Percentiles rank a stretch among this genome's conserved stretches.
phyloP scores from a whole-genome alignment of 2,888 invertebrate genomes.

The Caenorhabditis panamensis region DNA sequence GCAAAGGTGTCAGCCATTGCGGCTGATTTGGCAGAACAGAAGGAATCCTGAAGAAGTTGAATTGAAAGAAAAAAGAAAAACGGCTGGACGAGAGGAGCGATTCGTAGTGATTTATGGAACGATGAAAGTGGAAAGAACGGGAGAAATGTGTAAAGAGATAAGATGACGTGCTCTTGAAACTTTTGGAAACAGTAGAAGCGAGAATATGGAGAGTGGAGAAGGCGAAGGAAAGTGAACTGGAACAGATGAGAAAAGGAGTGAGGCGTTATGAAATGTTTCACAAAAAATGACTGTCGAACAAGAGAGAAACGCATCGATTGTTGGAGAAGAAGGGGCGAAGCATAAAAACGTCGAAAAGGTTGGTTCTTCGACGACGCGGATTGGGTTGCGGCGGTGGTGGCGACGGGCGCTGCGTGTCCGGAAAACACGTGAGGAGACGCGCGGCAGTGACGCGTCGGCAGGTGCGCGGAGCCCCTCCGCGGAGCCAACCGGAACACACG shows the following conservation, averaged over 20 bases:
- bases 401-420: conserved; percentile 37
- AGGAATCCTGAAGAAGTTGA: conserved; percentile 3
- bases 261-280: conserved; percentile 34
- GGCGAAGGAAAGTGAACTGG: background rate
- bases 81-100: conserved; percentile 9
- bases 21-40: conserved; percentile 14
- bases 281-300: conserved; percentile 27
- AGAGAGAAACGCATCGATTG: conserved; percentile 5
- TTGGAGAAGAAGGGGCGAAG: background rate
- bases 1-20: conserved; percentile 63
- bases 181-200: background rate
- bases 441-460: conserved; percentile 53
- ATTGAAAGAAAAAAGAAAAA: conserved; percentile 9
- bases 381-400: conserved; percentile 18
- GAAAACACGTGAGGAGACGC: conserved; percentile 49
- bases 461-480: conserved; percentile 35
- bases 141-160: conserved; percentile 21
- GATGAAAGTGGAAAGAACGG: conserved; percentile 42
- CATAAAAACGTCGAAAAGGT: conserved; percentile 22
- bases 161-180: conserved; percentile 2
- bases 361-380: conserved; percentile 7
- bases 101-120: conserved; percentile 39
- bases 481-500: conserved; percentile 58
- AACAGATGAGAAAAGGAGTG: background rate
- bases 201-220: background rate